Base-by-base conservation (phyloP, 2,113 vertebrate genomes). In the Sarotherodon lohbergeri region DNA sequence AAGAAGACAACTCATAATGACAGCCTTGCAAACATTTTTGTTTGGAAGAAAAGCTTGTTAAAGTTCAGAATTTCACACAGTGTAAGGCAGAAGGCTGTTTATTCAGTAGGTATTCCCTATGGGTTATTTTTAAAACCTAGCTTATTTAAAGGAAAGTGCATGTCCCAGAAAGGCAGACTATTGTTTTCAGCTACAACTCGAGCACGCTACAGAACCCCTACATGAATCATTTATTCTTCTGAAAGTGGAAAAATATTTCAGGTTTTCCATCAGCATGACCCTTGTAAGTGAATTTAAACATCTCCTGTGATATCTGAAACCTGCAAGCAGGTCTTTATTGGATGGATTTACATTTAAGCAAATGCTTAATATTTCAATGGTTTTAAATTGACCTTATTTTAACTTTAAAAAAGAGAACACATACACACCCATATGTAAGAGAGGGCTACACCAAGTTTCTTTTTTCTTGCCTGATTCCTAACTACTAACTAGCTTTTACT, bases 391-490 rank as follows among this genome's bases (percentile, higher is more conserved):
- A 48, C 22, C 0, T 7, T 19, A 76, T 50, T 32, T 50, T 32
- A 32, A 48, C 24, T 50, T 32, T 13, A 5, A 78, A 50, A 50
- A 32, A n/a, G 27, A 29, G 43, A 46, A 76, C 43, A 48, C 14
- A 48, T 10, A 19, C 4, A 48, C 14, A 2, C 0, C 9, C 24
- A 29, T 29, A 17, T 76, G 68, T 48, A 29, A 76, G 24, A 76
- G 71, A 76, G 24, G 16, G 24, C 43, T 5, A 17, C 68, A 29
- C 43, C 32, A 19, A 19, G 43, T 50, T 29, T 1, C 9, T 29
- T 50, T 50, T 78, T 8, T 32, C 43, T 78, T 0, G 0, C 71
- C 43, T 32, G 71, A 50, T 24, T 50, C 24, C 71, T 76, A 19
- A 76, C 68, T 73, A 4, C 22, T 73, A 29, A 73, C 68, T 27